These are phyloP conservation scores for Calliphora vicina DNA, from an alignment of 1,140 invertebrate species.

Conservation along the genomic window DNA sequence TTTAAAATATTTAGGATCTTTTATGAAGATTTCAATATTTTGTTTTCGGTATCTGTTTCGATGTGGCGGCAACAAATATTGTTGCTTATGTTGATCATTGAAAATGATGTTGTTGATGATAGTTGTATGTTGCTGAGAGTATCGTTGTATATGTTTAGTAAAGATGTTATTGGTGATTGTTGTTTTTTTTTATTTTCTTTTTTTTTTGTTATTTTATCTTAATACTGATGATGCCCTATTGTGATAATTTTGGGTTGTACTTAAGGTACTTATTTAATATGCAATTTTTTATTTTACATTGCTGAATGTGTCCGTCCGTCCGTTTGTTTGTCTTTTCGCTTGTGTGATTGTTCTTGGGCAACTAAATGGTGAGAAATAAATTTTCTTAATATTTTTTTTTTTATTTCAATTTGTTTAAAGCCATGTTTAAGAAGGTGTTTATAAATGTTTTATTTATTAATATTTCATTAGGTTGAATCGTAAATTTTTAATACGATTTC, in stretches of 20 bases:
- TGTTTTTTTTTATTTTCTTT: neutral
- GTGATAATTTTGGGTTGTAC: conserved; percentile 42
- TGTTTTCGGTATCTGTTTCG: neutral
- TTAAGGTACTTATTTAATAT: conserved; percentile 43
- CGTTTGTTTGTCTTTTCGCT: neutral
- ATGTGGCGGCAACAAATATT: neutral
- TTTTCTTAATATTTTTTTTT: neutral
- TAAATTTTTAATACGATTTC: too few relatives aligned
- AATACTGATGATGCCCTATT: conserved; percentile 40
- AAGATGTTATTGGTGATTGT: neutral
- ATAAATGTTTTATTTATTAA: neutral
- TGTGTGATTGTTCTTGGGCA: neutral
- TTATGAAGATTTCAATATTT: neutral
- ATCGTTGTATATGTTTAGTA: neutral
- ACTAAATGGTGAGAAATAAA: neutral
- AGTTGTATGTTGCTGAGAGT: neutral
- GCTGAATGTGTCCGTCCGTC: neutral
- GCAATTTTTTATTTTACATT: conserved; percentile 34
- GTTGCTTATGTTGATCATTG: neutral
- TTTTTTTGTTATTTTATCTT: neutral
- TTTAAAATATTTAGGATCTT: conserved; percentile 1
- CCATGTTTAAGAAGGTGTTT: neutral
- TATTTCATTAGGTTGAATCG: neutral
- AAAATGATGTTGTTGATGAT: conserved; percentile 2
- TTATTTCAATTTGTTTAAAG: neutral